Base-by-base conservation (phyloP, 2,888 invertebrate species). In the Bhutanitis thaidina region DNA sequence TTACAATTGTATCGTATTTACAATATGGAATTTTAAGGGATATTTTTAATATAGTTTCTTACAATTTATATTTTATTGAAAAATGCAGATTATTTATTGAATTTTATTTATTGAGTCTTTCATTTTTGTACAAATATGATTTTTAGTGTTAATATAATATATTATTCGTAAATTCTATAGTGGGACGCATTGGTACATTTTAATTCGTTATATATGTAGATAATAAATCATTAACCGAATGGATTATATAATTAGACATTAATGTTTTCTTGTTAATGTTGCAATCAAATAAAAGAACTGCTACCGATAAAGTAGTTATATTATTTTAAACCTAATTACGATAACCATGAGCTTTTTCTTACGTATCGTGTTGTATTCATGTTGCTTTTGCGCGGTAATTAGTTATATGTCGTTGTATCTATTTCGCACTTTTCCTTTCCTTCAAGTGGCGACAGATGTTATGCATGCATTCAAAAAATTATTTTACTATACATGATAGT, bases 271-370 rank as follows among this genome's bases (percentile, higher is more conserved):
- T 69, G 62, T 73, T 73, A 45, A 71, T 67, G 67, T 67, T 67
- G 71, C 74, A 70, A 71, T 71, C 60, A 65, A 77, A 74, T 77
- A 76, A 80, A n/a, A 74, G 56, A 61, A 71, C 69, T 65, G 74
- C 76, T 75, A 68, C 69, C 61, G 57, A 69, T 39, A 34, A 36
- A 0, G 8, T 32, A 25, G 27, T 44, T 44, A 48, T 36, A 38
- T 52, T 43, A 47, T 40, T 51, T 40, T 5, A 25, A 5, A 39
- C 3, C 35, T 52, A 20, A 36, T 8, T 13, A 7, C 13, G 5
- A 35, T 35, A 1, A 0, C 7, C 15, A 1, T 3, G 1, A 15
- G 15, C 36, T 15, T 36, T 15, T 15, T 36, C 9, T 30, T n/a
- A 30, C 30, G 30, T 5, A 9, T 4, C 9, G 4, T 30, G 30